Evolutionary conservation across 2,113 vertebrate genomes (phyloP).

Genomic region (Lepus americanus): DNA sequence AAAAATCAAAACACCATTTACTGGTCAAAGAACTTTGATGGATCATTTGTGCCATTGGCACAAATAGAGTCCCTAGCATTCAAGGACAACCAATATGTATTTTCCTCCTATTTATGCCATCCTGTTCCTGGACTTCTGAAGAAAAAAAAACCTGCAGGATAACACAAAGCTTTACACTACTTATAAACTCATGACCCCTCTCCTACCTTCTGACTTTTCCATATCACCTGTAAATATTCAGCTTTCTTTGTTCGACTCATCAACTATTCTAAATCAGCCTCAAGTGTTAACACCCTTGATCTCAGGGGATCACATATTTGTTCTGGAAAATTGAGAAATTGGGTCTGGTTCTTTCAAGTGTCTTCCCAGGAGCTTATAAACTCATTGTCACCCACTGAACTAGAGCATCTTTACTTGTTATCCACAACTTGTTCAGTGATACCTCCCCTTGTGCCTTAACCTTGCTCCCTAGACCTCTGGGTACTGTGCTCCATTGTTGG

Average conservation of each 20-base stretch:
- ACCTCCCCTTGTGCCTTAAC: too few species aligned
- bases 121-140: not conserved
- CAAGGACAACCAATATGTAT: not conserved
- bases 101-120: not conserved
- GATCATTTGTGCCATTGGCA: not conserved
- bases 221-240: not conserved
- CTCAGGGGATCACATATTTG: not conserved
- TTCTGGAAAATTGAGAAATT: not conserved
- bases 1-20: not conserved
- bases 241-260: not conserved
- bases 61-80: not conserved
- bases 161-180: not conserved
- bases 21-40: not conserved
- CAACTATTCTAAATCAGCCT: not conserved
- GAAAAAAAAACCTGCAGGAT: too few species aligned
- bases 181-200: not conserved
- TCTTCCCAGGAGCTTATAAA: not conserved
- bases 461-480: not conserved
- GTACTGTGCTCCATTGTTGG: not conserved
- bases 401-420: not conserved
- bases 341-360: not conserved
- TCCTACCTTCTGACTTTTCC: not conserved
- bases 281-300: not conserved
- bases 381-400: not conserved
- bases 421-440: not conserved